Base-by-base conservation (phyloP, 2,797 vertebrate genomes). In the Pipistrellus kuhlii region DNA sequence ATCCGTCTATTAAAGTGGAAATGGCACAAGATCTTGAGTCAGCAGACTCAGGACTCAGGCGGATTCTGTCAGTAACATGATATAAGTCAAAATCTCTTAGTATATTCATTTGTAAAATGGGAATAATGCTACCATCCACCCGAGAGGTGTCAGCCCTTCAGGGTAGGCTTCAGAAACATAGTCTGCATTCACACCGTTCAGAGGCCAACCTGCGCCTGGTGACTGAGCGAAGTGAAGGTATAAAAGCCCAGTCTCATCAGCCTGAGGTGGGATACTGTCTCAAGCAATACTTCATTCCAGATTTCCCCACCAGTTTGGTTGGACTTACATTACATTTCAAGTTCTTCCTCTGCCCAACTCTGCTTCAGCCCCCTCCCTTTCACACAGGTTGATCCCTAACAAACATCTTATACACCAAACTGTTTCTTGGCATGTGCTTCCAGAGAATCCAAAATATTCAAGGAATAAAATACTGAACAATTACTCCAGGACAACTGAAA, bases 1-100 rank as follows among this genome's bases (percentile, higher is more conserved):
- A 96, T 68, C 92, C 93, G 95, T 81, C 12, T 83, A 23, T 72
- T 55, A 55, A 77, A 89, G 64, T 35, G 75, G 69, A 93, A 94
- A 85, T 1, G 57, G 78, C 85, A 90, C 35, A 53, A 85, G 80
- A 80, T 76, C 51, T 21, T 85, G 71, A 95, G 85, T 96, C 86
- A 97, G 85, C 44, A 66, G 78, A 88, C 85, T 92, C 68, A 2
- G 48, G 83, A 77, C 53, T 78, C 27, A 93, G 62, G 23, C 44
- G 80, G 23, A 30, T 76, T 91, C 73, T 72, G 59, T 21, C 48
- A 85, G 62, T 57, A 38, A 95, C 51, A 94, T 27, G 30, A 2
- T 81, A 23, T 18, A 93, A 94, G 93, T 81, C 10, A 92, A 91
- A 94, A 83, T 78, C 27, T 72, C 59, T 85, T 59, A 48, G 14